Base-by-base conservation (phyloP, 2,113 vertebrate genomes). In the Meriones unguiculatus region DNA sequence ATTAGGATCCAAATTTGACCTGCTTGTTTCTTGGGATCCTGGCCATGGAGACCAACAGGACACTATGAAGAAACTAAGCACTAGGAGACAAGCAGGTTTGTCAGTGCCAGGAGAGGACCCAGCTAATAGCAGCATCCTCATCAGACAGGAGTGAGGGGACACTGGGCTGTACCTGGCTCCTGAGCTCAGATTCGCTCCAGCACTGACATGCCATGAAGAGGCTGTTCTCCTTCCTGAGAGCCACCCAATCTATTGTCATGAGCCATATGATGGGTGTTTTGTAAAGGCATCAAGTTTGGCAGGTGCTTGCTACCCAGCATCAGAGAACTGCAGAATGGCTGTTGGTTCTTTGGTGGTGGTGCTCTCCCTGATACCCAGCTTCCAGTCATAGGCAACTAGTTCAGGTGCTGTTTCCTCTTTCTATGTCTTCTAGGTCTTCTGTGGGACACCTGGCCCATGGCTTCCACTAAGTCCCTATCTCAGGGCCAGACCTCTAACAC, bases 321-420 rank as follows among this genome's bases (percentile, higher is more conserved):
- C 41, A 73, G 69, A 92, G n/a, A 89, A 81, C n/a, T 18, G 54
- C 22, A 75, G 11, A 69, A 5, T 25, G 8, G 25, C 12, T 0
- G 0, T 4, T 15, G 54, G 41, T 35, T 28, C 87, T 93, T 73
- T 46, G 52, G 82, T 30, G 13, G 28, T 15, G 24, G 35, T 82
- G 18, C 2, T 5, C 35, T 54, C 59, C 32, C 57, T 54, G 46
- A 20, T 7, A 5, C 5, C 9, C 6, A 65, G 88, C 5, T 1
- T 3, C 62, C 28, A 0, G 0, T 38, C 9, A 12, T 7, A 8
- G 62, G 78, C 2, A 62, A 5, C 69, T 10, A 24, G 13, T 15
- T 76, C 25, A 1, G 25, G 9, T 13, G 41, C 38, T 17, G 0
- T 6, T 12, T 80, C 81, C 50, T 89, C 38, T 77, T 72, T 28